Base-by-base conservation (phyloP, 1,140 invertebrate species). In the Lysiphlebus fabarum region DNA sequence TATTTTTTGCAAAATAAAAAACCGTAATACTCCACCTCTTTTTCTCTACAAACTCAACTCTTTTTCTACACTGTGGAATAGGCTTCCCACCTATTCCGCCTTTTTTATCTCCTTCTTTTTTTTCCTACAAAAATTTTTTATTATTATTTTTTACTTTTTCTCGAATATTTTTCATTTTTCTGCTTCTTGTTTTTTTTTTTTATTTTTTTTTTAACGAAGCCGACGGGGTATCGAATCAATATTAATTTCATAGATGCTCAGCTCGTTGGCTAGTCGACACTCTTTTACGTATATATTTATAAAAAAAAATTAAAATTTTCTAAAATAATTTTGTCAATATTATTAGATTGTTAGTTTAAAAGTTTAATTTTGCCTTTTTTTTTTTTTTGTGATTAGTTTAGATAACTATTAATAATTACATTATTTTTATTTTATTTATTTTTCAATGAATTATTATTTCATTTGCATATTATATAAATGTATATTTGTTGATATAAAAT, bases 231-330 rank as follows among this genome's bases (percentile, higher is more conserved):
- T 55, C 11, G 53, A 49, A 60, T 60, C 58, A 53, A 60, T 60
- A 60, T 60, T 56, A 60, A 60, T 60, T 60, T 60, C 40, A 36
- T 60, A 44, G 57, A 58, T 58, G 41, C 48, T 44, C 57, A 42
- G 49, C 47, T 47, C 54, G 47, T 50, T 47, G 58, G 48, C 53
- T 26, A 6, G 26, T n/a, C 38, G n/a, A 41, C 17, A 26, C 17
- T 26, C 17, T 26, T 4, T 26, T 26, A 26, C 17, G 17, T 26
- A 26, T n/a, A n/a, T n/a, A n/a, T n/a, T n/a, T n/a, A n/a, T n/a
- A n/a, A n/a, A n/a, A n/a, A n/a, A n/a, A n/a, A n/a, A n/a, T n/a
- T n/a, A n/a, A n/a, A n/a, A n/a, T n/a, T n/a, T n/a, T n/a, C n/a
- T n/a, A n/a, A n/a, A n/a, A n/a, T n/a, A n/a, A n/a, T n/a, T n/a